Conservation (phyloP, 2,888 invertebrate genomes). For the Agrochola circellaris region DNA sequence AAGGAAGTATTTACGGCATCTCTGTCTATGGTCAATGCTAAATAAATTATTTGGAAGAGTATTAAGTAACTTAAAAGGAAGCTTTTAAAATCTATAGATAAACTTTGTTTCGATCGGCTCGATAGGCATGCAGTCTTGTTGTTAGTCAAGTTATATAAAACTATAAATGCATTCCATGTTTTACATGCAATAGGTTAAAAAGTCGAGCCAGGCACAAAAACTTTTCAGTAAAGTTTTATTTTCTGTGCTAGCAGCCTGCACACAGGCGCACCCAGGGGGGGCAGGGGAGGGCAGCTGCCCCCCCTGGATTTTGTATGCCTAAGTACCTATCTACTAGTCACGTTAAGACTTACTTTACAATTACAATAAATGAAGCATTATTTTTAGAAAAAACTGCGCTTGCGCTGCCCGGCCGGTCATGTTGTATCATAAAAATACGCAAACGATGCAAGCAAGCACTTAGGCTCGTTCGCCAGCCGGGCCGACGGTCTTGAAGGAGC, state of each 20-base stretch:
- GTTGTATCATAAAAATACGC: too few species aligned
- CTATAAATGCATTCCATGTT: slow-evolving; percentile 1
- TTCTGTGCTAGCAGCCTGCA: slow-evolving; percentile 1
- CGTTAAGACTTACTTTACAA: too few species aligned
- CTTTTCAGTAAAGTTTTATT: slow-evolving; percentile 7
- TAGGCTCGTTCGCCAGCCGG: too few species aligned
- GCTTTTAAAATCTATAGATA: neutral
- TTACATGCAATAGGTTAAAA: slow-evolving; percentile 11
- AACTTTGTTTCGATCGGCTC: neutral
- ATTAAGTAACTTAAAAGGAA: neutral
- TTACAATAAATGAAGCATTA: too few species aligned
- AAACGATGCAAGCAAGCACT: too few species aligned
- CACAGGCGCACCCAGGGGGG: too few species aligned
- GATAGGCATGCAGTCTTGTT: neutral
- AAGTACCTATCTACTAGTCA: too few species aligned
- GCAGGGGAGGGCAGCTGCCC: too few species aligned
- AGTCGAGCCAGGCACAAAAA: neutral
- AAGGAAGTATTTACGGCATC: neutral
- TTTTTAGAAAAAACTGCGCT: too few species aligned
- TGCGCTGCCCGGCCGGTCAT: too few species aligned
- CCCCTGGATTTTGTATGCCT: too few species aligned
- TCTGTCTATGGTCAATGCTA: neutral
- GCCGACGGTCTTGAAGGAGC: too few species aligned
- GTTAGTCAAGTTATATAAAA: slow-evolving; percentile 9
- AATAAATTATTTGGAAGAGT: neutral